phyloP scores from a whole-genome alignment of 2,888 invertebrate species.

The Synergus umbraculus region DNA sequence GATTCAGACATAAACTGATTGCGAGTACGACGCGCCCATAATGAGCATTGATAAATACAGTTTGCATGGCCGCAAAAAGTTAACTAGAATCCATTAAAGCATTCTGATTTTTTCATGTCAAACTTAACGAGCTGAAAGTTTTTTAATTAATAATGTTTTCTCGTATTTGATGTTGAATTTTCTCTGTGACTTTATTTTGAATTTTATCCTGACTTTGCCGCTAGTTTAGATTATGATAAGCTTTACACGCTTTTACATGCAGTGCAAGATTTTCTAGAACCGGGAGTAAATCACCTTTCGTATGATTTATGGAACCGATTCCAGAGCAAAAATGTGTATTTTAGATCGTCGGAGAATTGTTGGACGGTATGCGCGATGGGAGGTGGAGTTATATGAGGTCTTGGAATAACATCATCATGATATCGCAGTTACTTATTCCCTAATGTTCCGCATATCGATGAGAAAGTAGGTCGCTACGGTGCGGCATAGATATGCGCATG shows the following conservation, averaged over 20 bases:
- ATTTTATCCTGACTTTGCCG: not conserved
- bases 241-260: not conserved
- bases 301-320: slow-evolving; percentile 20
- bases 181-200: not conserved
- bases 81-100: not conserved
- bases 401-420: slow-evolving; percentile 42
- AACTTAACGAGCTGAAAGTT: not conserved
- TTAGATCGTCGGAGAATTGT: slow-evolving; percentile 19
- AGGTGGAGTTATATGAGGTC: not conserved
- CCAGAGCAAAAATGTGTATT: slow-evolving; percentile 6
- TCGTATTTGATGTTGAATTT: not conserved
- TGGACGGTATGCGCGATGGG: slow-evolving; percentile 22
- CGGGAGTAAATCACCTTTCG: slow-evolving; percentile 2
- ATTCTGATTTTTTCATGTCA: not conserved
- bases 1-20: not conserved
- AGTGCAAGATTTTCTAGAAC: not conserved
- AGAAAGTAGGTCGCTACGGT: slow-evolving; percentile 34
- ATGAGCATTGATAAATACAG: not conserved
- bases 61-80: not conserved
- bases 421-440: slow-evolving; percentile 39
- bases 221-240: not conserved
- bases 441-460: slow-evolving; percentile 40
- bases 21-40: not conserved
- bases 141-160: not conserved
- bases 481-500: slow-evolving; percentile 36